Conservation (phyloP, 2,888 invertebrate genomes). For the Sialis lutaria region DNA sequence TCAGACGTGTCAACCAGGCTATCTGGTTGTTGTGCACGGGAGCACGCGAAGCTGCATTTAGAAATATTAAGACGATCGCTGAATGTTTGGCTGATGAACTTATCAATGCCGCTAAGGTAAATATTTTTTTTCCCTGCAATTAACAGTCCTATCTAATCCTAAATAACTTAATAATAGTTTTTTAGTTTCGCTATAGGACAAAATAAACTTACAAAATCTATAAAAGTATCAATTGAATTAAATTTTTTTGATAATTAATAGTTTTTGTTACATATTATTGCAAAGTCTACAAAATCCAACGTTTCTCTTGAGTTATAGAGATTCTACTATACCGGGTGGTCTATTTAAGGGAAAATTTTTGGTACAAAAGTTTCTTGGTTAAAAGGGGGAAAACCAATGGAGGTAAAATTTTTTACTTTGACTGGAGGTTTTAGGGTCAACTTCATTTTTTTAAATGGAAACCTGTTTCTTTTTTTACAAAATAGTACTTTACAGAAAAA, state of each 20-base stretch:
- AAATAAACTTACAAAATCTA: slow-evolving; percentile 13
- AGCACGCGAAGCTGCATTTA: slow-evolving; percentile 96
- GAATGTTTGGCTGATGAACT: slow-evolving; percentile 99
- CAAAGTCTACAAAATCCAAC: not conserved
- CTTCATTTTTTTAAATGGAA: too few relatives aligned
- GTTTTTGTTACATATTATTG: too few relatives aligned
- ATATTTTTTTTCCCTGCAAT: slow-evolving; percentile 6
- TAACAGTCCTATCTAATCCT: slow-evolving; percentile 22
- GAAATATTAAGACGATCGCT: slow-evolving; percentile 99
- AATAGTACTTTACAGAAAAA: too few relatives aligned
- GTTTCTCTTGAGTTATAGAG: not conserved
- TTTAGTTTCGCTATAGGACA: slow-evolving; percentile 22
- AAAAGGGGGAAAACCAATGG: too few relatives aligned
- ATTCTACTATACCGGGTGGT: not conserved
- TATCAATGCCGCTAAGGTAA: slow-evolving; percentile 95
- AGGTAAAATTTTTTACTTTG: too few relatives aligned
- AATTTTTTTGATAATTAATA: too few relatives aligned
- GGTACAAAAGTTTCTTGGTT: slow-evolving; percentile 4
- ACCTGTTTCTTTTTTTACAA: too few relatives aligned
- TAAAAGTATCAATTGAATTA: too few relatives aligned
- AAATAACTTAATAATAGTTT: slow-evolving; percentile 11
- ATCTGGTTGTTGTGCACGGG: slow-evolving; percentile 99
- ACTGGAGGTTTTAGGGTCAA: too few relatives aligned
- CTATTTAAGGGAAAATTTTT: not conserved
- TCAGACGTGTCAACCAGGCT: slow-evolving; percentile 97